These are phyloP conservation scores for Centropus bengalensis DNA, from an alignment of 2,113 vertebrate genomes.

Conservation along the genomic window DNA sequence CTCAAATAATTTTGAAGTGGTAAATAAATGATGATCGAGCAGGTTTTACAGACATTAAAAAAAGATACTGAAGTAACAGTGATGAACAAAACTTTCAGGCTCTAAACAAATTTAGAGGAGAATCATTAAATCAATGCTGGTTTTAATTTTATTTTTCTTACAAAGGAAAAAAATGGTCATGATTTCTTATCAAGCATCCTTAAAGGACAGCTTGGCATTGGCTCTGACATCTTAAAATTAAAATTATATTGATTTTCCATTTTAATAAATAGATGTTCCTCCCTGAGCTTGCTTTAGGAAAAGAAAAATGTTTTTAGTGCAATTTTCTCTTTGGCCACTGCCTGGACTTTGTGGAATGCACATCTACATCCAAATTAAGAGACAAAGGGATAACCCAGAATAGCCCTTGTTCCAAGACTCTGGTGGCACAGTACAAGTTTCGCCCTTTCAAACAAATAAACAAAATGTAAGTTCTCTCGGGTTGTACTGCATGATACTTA, in stretches of 20 bases:
- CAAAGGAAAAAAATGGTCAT: slow-evolving; percentile 30
- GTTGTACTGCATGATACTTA: background rate
- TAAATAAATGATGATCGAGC: background rate
- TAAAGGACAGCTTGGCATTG: slow-evolving; percentile 75
- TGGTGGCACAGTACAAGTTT: background rate
- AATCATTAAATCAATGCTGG: slow-evolving; percentile 63
- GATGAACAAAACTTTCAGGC: slow-evolving; percentile 35
- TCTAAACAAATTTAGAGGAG: slow-evolving; percentile 32
- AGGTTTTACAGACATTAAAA: background rate
- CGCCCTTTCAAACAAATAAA: background rate
- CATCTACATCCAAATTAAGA: slow-evolving; percentile 17
- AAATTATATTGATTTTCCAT: slow-evolving; percentile 79
- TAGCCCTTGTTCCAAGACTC: background rate
- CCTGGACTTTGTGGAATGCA: slow-evolving; percentile 20
- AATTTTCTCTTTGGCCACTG: slow-evolving; percentile 43
- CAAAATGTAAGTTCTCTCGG: background rate
- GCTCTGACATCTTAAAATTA: slow-evolving; percentile 77
- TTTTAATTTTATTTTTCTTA: slow-evolving; percentile 71
- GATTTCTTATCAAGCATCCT: slow-evolving; percentile 73
- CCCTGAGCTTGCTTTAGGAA: slow-evolving; percentile 28
- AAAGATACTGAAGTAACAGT: background rate
- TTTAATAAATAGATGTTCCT: slow-evolving; percentile 75
- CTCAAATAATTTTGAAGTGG: background rate
- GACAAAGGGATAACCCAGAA: slow-evolving; percentile 3
- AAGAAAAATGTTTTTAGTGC: slow-evolving; percentile 64